Evolutionary conservation across 2,113 vertebrate species (phyloP), one percentile per base, ranked within the genome.

Genomic region (Condylura cristata): DNA sequence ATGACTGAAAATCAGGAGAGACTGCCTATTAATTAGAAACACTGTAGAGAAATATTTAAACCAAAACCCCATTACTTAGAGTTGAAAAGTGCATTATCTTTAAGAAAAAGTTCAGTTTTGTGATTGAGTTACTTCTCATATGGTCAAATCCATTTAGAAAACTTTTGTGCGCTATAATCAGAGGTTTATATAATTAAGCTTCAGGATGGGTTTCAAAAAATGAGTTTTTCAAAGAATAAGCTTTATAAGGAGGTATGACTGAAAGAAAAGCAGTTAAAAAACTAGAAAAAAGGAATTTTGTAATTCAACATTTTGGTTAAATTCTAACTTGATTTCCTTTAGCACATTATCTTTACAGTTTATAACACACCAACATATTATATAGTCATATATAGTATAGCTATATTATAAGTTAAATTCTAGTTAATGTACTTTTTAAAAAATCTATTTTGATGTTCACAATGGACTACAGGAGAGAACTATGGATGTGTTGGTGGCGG

Each of bases 121-220:
- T 58, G 66, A 70, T 12, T 46, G 30, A 89, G 17, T 16, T 44
- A 8, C 4, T 85, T 44, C 22, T 78, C 3, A 32, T 37, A 46
- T n/a, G 22, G 16, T 2, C 46, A 58, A 22, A 13, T 51, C 16
- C 58, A 22, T n/a, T 22, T 0, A 78, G 10, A 9, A 60, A 78
- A 26, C 4, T 16, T n/a, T 78, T 16, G 2, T 51, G 11, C 34
- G 16, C 5, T n/a, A 51, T 8, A 46, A 12, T 48, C 32, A 51
- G 51, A 86, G 2, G 5, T 8, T 44, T 74, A 70, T 8, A 28
- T 26, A 58, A 58, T 51, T 80, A 28, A 16, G 8, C 9, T 44
- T 51, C 68, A 65, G 60, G 26, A 75, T 46, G 10, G 30, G 28
- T 18, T 41, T 78, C 28, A n/a, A 66, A 66, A 94, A 90, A 80